Conservation (phyloP, 2,113 vertebrate species). For the Calyptomena viridis region DNA sequence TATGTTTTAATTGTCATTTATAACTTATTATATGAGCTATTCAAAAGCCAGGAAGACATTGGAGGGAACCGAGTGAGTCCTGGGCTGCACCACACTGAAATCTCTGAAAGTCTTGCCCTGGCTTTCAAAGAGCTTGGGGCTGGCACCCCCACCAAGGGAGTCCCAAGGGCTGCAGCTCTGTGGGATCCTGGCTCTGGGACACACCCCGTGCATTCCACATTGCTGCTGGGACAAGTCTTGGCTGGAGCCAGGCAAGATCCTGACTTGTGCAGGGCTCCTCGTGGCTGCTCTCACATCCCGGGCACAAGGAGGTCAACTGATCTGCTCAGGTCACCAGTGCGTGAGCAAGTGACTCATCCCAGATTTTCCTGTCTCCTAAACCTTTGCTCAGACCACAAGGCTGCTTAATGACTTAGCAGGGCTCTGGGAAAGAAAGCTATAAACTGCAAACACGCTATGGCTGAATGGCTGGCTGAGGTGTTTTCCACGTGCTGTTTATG, state of each 20-base stretch:
- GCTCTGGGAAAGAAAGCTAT: neutral
- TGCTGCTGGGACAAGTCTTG: neutral
- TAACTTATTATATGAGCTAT: constrained; percentile 14
- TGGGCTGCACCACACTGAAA: neutral
- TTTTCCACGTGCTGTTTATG: neutral
- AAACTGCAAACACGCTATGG: neutral
- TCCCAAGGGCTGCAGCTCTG: neutral
- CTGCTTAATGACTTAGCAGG: constrained; percentile 22
- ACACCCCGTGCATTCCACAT: rapidly evolving
- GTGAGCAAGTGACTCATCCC: constrained; percentile 8
- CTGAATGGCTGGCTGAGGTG: neutral
- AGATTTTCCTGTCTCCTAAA: constrained; percentile 16
- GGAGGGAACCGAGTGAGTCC: neutral
- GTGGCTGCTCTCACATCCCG: neutral
- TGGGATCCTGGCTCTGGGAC: neutral
- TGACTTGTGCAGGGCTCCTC: neutral
- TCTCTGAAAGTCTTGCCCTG: neutral
- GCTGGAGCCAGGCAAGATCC: neutral
- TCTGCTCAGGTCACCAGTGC: neutral
- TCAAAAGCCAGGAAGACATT: constrained; percentile 19
- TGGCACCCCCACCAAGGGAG: neutral
- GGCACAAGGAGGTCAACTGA: neutral
- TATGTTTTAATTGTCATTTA: constrained; percentile 40
- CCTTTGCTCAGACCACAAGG: constrained; percentile 8
- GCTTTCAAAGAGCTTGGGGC: neutral